Evolutionary conservation across 1,140 invertebrate genomes (phyloP).

Genomic region (Colletes gigas): DNA sequence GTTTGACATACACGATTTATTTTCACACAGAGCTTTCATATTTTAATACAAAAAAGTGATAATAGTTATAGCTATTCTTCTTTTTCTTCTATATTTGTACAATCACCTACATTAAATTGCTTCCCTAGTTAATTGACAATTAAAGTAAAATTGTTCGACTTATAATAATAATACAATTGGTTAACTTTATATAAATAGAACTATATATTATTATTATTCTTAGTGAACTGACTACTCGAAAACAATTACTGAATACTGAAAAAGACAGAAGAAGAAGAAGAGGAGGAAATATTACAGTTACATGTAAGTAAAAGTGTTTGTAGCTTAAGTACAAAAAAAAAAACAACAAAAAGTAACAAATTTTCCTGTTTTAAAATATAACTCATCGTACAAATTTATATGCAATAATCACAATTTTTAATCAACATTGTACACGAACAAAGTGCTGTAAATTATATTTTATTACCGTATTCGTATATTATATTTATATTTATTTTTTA

Average conservation of each 20-base stretch:
- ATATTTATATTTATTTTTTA: too few species aligned
- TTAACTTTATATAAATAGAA: neutral
- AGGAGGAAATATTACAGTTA: neutral
- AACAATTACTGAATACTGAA: neutral
- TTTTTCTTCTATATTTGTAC: constrained; percentile 8
- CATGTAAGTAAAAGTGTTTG: neutral
- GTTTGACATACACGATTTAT: neutral
- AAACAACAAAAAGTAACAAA: neutral
- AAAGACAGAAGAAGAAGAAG: too few species aligned
- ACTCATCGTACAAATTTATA: neutral
- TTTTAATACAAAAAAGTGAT: neutral
- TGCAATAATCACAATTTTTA: neutral
- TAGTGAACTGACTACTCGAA: constrained; percentile 1
- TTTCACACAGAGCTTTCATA: neutral
- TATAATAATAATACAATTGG: neutral
- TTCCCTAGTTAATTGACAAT: constrained; percentile 11
- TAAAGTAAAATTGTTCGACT: neutral
- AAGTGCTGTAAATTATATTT: neutral
- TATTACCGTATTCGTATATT: too few species aligned
- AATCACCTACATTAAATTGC: neutral
- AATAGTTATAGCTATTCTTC: neutral
- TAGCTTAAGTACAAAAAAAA: neutral
- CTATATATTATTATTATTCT: neutral
- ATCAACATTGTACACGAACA: neutral
- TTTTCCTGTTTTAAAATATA: neutral